Evolutionary conservation across 2,797 vertebrate species (phyloP).

Genomic region (Echeneis naucrates): DNA sequence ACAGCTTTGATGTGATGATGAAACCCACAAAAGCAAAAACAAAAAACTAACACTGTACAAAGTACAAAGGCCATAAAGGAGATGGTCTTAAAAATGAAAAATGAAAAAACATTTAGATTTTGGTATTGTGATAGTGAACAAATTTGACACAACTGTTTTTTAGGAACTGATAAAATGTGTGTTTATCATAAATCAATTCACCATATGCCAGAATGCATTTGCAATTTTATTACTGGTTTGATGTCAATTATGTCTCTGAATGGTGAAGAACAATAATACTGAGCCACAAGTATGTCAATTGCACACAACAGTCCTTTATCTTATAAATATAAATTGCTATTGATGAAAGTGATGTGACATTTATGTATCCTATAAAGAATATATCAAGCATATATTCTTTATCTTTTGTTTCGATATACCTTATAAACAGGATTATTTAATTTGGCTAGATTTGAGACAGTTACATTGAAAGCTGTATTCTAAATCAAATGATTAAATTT

Average conservation of each 20-base stretch:
- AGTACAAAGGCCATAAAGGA: neutral
- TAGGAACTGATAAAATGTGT: neutral
- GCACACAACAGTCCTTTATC: neutral
- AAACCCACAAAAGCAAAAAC: slow-evolving; percentile 14
- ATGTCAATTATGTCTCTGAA: neutral
- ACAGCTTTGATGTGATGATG: neutral
- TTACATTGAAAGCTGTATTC: neutral
- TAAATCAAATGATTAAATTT: neutral
- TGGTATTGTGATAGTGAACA: neutral
- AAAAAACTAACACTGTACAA: neutral
- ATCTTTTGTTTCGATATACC: neutral
- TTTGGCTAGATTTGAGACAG: neutral
- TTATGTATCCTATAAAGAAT: neutral
- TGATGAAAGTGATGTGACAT: neutral
- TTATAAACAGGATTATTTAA: neutral
- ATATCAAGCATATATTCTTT: neutral
- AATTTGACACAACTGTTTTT: neutral
- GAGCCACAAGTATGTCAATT: neutral
- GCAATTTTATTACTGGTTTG: neutral
- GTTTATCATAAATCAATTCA: neutral
- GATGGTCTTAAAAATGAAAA: neutral
- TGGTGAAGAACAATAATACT: neutral
- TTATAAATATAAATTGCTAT: neutral
- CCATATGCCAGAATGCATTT: neutral
- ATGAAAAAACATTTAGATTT: neutral